phyloP scores from a whole-genome alignment of 1,140 invertebrate genomes.

The Choristoneura fumiferana region DNA sequence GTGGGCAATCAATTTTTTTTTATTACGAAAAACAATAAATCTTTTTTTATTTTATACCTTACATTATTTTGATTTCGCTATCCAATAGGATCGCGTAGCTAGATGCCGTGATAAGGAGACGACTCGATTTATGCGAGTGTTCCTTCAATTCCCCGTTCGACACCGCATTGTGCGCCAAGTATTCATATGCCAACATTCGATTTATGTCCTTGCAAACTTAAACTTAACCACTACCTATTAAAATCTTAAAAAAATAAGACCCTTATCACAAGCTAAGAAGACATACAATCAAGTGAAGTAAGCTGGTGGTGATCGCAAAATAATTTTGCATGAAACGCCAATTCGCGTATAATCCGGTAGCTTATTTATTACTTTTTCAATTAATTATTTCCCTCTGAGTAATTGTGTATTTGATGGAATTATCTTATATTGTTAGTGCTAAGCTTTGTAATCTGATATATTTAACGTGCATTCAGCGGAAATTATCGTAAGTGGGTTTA shows the following conservation, averaged over 20 bases:
- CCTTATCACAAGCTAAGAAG: conserved; percentile 28
- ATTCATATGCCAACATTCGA: conserved; percentile 69
- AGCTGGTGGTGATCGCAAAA: conserved; percentile 20
- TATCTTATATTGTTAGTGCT: conserved; percentile 15
- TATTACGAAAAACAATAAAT: no score
- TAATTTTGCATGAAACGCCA: conserved; percentile 48
- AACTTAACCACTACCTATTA: conserved; percentile 20
- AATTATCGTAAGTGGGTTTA: no score
- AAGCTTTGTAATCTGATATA: conserved; percentile 11
- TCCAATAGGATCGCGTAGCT: neutral
- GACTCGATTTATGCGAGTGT: conserved; percentile 48
- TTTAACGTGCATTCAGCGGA: no score
- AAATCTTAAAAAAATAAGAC: conserved; percentile 7
- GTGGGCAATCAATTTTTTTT: no score
- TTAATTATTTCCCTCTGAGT: conserved; percentile 64
- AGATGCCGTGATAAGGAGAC: conserved; percentile 36
- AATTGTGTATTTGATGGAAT: conserved; percentile 48
- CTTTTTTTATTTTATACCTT: no score
- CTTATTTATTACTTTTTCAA: conserved; percentile 56
- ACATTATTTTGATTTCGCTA: no score
- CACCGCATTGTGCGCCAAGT: conserved; percentile 56
- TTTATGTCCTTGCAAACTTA: conserved; percentile 51
- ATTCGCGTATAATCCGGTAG: conserved; percentile 41
- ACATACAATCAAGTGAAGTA: conserved; percentile 21
- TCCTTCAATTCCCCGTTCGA: conserved; percentile 37